Evolutionary conservation across 2,797 vertebrate species (phyloP).

Genomic region (Chaenodraco wilsoni): DNA sequence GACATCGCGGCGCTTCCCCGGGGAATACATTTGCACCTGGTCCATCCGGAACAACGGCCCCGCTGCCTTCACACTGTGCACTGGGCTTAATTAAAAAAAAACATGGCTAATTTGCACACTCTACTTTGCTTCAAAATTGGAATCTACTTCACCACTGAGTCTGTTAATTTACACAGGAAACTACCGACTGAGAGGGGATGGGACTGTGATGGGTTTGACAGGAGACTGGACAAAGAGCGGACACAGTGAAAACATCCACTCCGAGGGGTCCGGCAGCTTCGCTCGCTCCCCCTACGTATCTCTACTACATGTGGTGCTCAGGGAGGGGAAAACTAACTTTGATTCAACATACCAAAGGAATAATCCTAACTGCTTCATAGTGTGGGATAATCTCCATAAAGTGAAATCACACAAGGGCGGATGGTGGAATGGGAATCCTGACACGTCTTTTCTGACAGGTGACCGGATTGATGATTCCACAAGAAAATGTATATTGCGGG

Average conservation of each 20-base stretch:
- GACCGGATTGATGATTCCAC: slow-evolving; percentile 81
- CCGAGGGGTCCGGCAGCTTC: slow-evolving; percentile 44
- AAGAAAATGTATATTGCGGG: slow-evolving; percentile 75
- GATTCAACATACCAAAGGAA: slow-evolving; percentile 72
- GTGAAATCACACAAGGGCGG: slow-evolving; percentile 77
- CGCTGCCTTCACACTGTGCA: slow-evolving; percentile 83
- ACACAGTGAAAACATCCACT: slow-evolving; percentile 66
- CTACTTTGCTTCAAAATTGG: slow-evolving; percentile 91
- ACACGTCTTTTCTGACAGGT: slow-evolving; percentile 75
- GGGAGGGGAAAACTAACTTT: slow-evolving; percentile 71
- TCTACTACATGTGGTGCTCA: slow-evolving; percentile 50
- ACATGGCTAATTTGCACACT: slow-evolving; percentile 97
- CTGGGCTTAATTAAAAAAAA: slow-evolving; percentile 94
- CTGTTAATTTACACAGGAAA: slow-evolving; percentile 98
- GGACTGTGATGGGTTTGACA: slow-evolving; percentile 86
- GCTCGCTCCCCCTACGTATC: slow-evolving; percentile 44
- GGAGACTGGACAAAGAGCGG: slow-evolving; percentile 87
- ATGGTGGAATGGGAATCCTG: slow-evolving; percentile 58
- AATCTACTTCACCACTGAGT: slow-evolving; percentile 97
- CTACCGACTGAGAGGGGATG: slow-evolving; percentile 88
- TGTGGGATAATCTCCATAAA: slow-evolving; percentile 84
- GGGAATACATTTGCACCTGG: slow-evolving; percentile 97
- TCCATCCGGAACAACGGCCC: slow-evolving; percentile 84
- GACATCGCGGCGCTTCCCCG: slow-evolving; percentile 86
- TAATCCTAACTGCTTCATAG: slow-evolving; percentile 77